Base-by-base conservation (phyloP, 2,797 vertebrate species). In the Sebastes kiyomatsui region DNA sequence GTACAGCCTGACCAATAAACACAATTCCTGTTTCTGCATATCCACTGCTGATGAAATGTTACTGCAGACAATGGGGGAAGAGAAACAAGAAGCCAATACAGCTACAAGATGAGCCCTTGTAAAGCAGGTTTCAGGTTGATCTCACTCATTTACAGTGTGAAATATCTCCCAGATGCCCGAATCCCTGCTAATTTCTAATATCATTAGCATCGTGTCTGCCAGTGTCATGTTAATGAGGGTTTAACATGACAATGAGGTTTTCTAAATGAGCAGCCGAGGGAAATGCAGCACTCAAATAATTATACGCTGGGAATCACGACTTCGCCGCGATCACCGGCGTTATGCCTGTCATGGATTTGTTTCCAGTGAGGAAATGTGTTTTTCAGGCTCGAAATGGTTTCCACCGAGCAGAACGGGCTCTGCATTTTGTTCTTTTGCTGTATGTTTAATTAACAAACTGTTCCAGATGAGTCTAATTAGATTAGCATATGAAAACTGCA, bases 211-310 rank as follows among this genome's bases (percentile, higher is more conserved):
- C 88, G 83, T 91, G 90, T 94, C 90, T 91, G 85, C 90, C 87
- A 92, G 83, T 93, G 86, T 93, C 93, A 93, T 93, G 93, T 85
- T 93, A 95, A 95, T 94, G 87, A 93, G 80, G 75, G 30, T 88
- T 94, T 95, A 92, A 90, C 85, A 92, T 93, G 91, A 95, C 93
- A 95, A 94, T 88, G 83, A 93, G 76, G 80, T 85, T 82, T 87
- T 85, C 84, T 81, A 89, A 94, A 91, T 90, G 82, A 91, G 79
- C 87, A 90, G 91, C 81, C 67, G 20, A 85, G 86, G 90, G 87
- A 94, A 89, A 88, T 78, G 65, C 78, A 70, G 65, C 52, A 11
- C 79, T 92, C 65, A 55, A 66, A 85, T 92, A 92, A 93, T 91
- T 90, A 58, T n/a, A 11, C 23, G 4, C 72, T 75, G 60, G 22